Evolutionary conservation across 2,113 vertebrate genomes (phyloP).

Genomic region (Heteronetta atricapilla): DNA sequence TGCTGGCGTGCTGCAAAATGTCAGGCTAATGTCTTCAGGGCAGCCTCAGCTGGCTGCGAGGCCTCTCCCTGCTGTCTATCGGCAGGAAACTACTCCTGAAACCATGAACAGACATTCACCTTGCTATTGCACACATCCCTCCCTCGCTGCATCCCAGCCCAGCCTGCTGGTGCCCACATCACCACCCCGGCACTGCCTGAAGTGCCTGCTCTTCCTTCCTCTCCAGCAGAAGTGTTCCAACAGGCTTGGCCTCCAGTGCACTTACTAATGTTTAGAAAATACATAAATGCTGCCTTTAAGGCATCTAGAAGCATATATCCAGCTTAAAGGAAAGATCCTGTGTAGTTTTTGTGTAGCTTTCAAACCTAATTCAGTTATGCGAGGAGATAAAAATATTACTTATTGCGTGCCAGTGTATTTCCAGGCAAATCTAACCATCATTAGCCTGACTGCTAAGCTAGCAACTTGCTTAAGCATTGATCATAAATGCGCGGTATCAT

Average conservation of each 20-base stretch:
- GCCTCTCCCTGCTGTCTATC: background rate
- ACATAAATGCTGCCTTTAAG: background rate
- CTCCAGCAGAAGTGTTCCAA: background rate
- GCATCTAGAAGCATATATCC: background rate
- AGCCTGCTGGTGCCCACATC: background rate
- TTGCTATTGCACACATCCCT: background rate
- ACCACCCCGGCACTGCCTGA: background rate
- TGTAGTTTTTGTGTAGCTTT: background rate
- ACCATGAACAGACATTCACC: background rate
- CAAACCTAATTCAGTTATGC: background rate
- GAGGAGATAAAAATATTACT: background rate
- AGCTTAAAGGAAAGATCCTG: background rate
- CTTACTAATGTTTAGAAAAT: background rate
- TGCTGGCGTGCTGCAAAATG: background rate
- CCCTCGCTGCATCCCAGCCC: background rate
- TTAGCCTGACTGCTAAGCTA: constrained; percentile 7
- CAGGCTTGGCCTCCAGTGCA: background rate
- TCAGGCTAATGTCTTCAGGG: background rate
- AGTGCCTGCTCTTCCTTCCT: background rate
- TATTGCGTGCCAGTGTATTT: background rate
- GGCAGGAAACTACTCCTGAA: background rate
- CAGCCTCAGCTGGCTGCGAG: background rate
- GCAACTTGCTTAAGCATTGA: background rate
- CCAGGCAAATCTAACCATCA: background rate
- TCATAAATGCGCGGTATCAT: background rate